Conservation (phyloP, 92 coral and sea anemone species). For the Anthopleura xanthogrammica region DNA sequence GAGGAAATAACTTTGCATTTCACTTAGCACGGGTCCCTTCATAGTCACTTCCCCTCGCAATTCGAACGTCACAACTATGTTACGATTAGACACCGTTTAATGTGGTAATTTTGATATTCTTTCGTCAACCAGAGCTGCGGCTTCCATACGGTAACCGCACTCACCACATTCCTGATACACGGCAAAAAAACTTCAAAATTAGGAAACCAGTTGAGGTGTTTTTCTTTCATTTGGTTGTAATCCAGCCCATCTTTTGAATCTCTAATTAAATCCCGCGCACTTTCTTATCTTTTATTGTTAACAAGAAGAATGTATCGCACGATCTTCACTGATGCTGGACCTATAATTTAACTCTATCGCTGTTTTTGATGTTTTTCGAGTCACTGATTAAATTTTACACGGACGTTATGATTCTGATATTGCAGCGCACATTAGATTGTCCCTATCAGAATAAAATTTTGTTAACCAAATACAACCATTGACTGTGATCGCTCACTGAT, state of each 20-base stretch:
- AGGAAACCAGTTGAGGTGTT: conserved; percentile 26
- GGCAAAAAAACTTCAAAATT: conserved; percentile 15
- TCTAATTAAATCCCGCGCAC: conserved; percentile 19
- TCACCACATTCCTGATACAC: conserved; percentile 6
- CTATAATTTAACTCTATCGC: conserved; percentile 11
- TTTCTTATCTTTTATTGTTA: conserved; percentile 15
- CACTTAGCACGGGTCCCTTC: conserved; percentile 32
- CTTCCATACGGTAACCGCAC: conserved; percentile 22
- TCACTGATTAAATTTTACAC: background rate
- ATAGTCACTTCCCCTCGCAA: conserved; percentile 10
- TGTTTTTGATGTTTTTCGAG: background rate
- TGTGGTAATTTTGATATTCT: conserved; percentile 27
- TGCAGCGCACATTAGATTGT: conserved; percentile 50
- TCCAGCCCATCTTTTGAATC: conserved; percentile 8
- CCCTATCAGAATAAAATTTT: conserved; percentile 58
- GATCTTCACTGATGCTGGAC: background rate
- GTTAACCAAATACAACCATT: conserved; percentile 75
- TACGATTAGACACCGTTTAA: conserved; percentile 14
- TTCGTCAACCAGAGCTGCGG: conserved; percentile 21
- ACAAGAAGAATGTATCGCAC: conserved; percentile 10
- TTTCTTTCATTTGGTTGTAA: conserved; percentile 15
- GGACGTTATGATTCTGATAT: conserved; percentile 31
- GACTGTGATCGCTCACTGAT: conserved; percentile 36
- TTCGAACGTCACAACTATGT: conserved; percentile 16
- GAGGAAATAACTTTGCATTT: conserved; percentile 31